Percentiles rank a stretch among this genome's conserved stretches.
These are phyloP conservation scores for Hemitrygon akajei DNA, from an alignment of 2,797 vertebrate species.

Conservation along the genomic window DNA sequence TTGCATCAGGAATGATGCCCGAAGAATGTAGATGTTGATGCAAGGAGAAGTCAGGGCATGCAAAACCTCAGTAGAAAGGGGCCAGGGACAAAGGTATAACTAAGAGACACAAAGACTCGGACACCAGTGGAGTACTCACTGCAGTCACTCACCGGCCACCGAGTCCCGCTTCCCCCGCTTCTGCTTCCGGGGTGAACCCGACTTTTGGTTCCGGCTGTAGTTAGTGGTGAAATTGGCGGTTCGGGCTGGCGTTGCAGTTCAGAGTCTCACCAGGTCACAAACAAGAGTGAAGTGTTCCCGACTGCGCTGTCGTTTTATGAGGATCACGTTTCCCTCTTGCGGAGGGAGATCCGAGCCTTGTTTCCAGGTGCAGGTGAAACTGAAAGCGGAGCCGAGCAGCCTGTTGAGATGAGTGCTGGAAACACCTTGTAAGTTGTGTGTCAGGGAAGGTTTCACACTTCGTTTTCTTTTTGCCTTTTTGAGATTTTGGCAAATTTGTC, in stretches of 20 bases:
- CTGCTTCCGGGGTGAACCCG: not conserved
- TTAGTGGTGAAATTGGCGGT: not conserved
- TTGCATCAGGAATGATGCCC: too few species aligned
- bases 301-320: too few species aligned
- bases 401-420: slow-evolving; percentile 55
- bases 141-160: not conserved
- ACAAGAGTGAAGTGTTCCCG: not conserved
- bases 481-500: not conserved
- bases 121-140: not conserved
- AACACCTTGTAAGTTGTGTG: slow-evolving; percentile 54
- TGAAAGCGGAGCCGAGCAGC: not conserved
- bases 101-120: too few species aligned
- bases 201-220: not conserved
- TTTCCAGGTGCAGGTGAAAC: not conserved
- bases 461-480: not conserved
- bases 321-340: too few species aligned
- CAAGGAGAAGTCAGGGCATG: too few species aligned
- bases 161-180: not conserved
- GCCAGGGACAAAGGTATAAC: too few species aligned
- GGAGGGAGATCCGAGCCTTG: not conserved
- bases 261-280: too few species aligned
- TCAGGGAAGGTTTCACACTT: not conserved
- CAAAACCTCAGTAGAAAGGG: too few species aligned
- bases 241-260: too few species aligned
- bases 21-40: too few species aligned